Conservation (phyloP, 2,888 invertebrate genomes). For the Trichopria drosophilae region DNA sequence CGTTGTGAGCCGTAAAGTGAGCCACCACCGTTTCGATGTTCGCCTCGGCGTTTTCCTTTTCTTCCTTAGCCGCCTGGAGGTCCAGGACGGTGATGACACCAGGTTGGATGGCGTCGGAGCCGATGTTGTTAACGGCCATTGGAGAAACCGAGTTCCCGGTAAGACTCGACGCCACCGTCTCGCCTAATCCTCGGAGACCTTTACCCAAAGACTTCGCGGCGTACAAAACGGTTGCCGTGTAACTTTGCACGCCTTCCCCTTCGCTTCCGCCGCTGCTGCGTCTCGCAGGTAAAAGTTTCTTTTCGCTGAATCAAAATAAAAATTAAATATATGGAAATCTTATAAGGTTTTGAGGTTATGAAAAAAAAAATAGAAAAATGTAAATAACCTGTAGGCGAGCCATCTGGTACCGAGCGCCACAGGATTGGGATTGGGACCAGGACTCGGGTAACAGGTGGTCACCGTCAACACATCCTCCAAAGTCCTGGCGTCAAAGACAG, state of each 20-base stretch:
- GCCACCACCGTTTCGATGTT: slow-evolving; percentile 78
- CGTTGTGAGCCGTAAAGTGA: slow-evolving; percentile 85
- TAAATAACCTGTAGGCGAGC: slow-evolving; percentile 67
- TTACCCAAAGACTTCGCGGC: slow-evolving; percentile 93
- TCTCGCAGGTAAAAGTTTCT: slow-evolving; percentile 76
- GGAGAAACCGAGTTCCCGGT: slow-evolving; percentile 62
- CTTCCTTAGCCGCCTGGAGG: slow-evolving; percentile 70
- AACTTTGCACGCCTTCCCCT: slow-evolving; percentile 82
- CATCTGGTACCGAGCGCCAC: slow-evolving; percentile 84
- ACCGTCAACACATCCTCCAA: slow-evolving; percentile 85
- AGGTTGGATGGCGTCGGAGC: slow-evolving; percentile 71
- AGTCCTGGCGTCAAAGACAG: slow-evolving; percentile 86
- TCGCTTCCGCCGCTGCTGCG: slow-evolving; percentile 84
- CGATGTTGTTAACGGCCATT: slow-evolving; percentile 42
- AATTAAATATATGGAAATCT: not conserved
- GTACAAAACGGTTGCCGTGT: slow-evolving; percentile 90
- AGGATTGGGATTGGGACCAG: slow-evolving; percentile 80
- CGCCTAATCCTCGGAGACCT: slow-evolving; percentile 85
- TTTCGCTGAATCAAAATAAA: slow-evolving; percentile 67
- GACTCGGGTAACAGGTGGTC: slow-evolving; percentile 87
- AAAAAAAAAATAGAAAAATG: not conserved
- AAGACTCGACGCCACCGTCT: slow-evolving; percentile 87
- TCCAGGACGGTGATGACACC: slow-evolving; percentile 89
- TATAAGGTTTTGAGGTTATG: not conserved
- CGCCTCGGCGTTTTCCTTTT: slow-evolving; percentile 65